phyloP scores from a whole-genome alignment of 2,113 vertebrate species.

The Motacilla tschutschensis region DNA sequence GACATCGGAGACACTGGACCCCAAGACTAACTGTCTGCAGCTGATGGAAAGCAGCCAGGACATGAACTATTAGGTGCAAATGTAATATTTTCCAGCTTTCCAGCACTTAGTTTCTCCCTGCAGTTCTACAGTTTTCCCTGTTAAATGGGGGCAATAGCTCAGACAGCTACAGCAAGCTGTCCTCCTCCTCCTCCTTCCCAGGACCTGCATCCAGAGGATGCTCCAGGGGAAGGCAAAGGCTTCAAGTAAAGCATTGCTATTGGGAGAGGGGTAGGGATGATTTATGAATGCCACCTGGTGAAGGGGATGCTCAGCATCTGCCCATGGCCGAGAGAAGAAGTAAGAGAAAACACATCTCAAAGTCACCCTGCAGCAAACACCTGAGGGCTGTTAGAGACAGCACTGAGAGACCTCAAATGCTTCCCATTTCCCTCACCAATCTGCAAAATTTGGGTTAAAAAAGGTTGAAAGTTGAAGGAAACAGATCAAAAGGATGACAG shows the following conservation, averaged over 20 bases:
- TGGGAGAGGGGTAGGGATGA: not conserved
- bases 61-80: not conserved
- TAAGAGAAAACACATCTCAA: not conserved
- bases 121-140: not conserved
- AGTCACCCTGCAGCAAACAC: not conserved
- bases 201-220: not conserved
- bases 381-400: not conserved
- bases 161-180: not conserved
- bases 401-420: not conserved
- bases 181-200: not conserved
- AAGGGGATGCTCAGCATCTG: not conserved
- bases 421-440: not conserved
- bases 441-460: not conserved
- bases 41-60: not conserved
- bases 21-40: not conserved
- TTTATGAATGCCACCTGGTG: not conserved
- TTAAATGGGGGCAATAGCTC: not conserved
- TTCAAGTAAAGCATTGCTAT: not conserved
- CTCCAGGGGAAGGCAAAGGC: not conserved
- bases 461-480: not conserved
- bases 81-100: not conserved
- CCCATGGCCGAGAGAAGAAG: accelerated
- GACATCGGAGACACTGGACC: not conserved
- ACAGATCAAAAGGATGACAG: not conserved
- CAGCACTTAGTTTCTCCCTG: not conserved